These are phyloP conservation scores for Cydia fagiglandana DNA, from an alignment of 1,140 invertebrate genomes.

Conservation along the genomic window DNA sequence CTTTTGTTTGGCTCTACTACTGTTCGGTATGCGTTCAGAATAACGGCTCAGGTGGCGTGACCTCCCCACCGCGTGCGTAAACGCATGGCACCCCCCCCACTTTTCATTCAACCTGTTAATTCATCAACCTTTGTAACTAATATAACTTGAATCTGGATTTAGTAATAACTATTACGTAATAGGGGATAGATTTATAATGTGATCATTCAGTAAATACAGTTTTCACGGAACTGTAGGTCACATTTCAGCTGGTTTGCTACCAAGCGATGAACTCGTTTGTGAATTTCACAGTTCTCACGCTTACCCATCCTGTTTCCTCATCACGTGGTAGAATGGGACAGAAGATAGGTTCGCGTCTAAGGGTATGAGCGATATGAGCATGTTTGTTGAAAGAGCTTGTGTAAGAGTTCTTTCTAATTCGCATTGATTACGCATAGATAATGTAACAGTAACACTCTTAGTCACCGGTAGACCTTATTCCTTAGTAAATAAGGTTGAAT, in stretches of 20 bases:
- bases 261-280: not conserved
- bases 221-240: not conserved
- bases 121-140: not conserved
- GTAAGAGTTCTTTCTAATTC: constrained; percentile 28
- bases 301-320: constrained; percentile 7
- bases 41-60: constrained; percentile 42
- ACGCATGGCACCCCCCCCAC: constrained; percentile 34
- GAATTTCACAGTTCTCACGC: constrained; percentile 9
- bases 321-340: not conserved
- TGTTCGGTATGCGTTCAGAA: not conserved
- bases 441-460: not conserved
- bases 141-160: no score
- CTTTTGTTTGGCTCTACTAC: no score
- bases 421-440: constrained; percentile 10
- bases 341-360: constrained; percentile 15
- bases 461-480: no score
- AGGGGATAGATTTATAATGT: not conserved
- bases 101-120: constrained; percentile 2
- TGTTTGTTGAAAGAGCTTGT: constrained; percentile 25
- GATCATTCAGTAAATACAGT: not conserved
- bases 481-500: no score
- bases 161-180: no score
- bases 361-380: not conserved
- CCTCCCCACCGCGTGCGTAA: constrained; percentile 39
- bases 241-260: not conserved